These are phyloP conservation scores for Cynocephalus volans DNA, from an alignment of 2,113 vertebrate genomes.

Conservation along the genomic window DNA sequence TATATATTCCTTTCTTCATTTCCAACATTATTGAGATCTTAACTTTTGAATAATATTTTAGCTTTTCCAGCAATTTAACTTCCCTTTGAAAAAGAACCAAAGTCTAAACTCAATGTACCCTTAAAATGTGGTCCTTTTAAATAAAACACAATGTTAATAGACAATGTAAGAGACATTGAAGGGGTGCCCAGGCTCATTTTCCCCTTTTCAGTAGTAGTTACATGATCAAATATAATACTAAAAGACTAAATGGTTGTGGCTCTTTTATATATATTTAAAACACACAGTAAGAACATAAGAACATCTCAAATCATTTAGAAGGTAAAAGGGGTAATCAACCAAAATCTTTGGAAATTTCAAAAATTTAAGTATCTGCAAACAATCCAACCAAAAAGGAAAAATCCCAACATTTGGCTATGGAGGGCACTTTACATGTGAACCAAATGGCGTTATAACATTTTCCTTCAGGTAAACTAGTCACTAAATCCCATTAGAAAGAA, in stretches of 20 bases:
- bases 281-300: slow-evolving; percentile 84
- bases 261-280: slow-evolving; percentile 84
- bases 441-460: slow-evolving; percentile 67
- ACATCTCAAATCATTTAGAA: slow-evolving; percentile 78
- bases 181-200: neutral
- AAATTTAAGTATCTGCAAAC: slow-evolving; percentile 58
- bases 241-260: slow-evolving; percentile 80
- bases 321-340: slow-evolving; percentile 27
- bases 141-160: neutral
- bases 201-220: neutral
- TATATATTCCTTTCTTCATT: neutral
- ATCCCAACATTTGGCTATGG: slow-evolving; percentile 44
- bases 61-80: neutral
- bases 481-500: slow-evolving; percentile 55
- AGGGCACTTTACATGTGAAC: slow-evolving; percentile 71
- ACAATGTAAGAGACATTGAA: neutral
- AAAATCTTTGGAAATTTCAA: slow-evolving; percentile 66
- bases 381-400: slow-evolving; percentile 44
- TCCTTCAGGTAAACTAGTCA: slow-evolving; percentile 71
- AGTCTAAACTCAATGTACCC: neutral
- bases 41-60: slow-evolving; percentile 16
- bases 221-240: slow-evolving; percentile 80
- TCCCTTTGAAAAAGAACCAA: slow-evolving; percentile 41
- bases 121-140: neutral
- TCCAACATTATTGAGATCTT: neutral